Evolutionary conservation across 2,113 vertebrate species (phyloP).

Genomic region (Syngnathus typhle): DNA sequence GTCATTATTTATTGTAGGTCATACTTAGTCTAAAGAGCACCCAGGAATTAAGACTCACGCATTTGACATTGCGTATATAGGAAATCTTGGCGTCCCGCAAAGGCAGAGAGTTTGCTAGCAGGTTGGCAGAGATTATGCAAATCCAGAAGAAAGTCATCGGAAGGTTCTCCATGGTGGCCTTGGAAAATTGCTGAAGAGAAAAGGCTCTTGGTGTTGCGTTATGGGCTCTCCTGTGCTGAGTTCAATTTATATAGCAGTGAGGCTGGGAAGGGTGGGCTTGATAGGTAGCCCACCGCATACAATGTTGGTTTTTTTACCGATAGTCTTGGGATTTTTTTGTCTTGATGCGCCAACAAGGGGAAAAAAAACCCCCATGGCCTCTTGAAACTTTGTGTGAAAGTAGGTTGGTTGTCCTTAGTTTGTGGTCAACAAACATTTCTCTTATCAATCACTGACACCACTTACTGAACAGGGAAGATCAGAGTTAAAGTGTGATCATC

Average conservation of each 20-base stretch:
- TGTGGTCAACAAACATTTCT: conserved; percentile 19
- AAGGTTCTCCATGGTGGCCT: conserved; percentile 45
- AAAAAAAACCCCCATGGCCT: conserved; percentile 68
- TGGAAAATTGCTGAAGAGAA: conserved; percentile 8
- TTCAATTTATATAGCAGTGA: conserved; percentile 60
- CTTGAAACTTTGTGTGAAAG: conserved; percentile 32
- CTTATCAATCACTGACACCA: background rate
- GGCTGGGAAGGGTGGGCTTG: conserved; percentile 70
- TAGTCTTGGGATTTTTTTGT: conserved; percentile 94
- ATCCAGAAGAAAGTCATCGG: conserved; percentile 35
- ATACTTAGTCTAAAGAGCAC: background rate
- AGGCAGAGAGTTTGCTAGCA: background rate
- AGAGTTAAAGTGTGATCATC: background rate
- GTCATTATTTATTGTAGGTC: background rate
- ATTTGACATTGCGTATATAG: accelerated
- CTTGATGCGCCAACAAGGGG: conserved; percentile 60
- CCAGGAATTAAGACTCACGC: conserved; percentile 40
- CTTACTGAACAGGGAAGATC: background rate
- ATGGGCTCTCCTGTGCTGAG: background rate
- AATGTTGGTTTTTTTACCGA: conserved; percentile 74
- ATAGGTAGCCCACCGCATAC: conserved; percentile 71
- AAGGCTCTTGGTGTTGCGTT: conserved; percentile 19
- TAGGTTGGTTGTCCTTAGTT: conserved; percentile 33
- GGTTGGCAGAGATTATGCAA: conserved; percentile 5
- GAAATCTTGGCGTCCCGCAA: accelerated